Evolutionary conservation across 2,797 vertebrate genomes (phyloP).

Genomic region (Peromyscus attwateri): DNA sequence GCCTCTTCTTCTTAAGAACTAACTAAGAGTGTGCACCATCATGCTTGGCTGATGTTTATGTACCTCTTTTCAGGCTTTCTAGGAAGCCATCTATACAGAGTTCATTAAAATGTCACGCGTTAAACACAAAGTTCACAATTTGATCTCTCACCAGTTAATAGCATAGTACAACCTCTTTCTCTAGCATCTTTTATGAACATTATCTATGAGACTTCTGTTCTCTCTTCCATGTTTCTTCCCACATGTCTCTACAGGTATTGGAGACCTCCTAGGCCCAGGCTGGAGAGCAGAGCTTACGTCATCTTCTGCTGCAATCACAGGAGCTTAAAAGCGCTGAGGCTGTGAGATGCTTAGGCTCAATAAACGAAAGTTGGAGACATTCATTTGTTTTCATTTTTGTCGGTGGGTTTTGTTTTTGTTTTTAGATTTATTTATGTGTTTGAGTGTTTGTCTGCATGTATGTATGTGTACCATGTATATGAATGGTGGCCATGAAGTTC

Average conservation of each 20-base stretch:
- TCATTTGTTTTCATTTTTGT: neutral
- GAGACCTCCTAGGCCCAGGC: neutral
- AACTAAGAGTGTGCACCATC: neutral
- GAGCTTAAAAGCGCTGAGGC: neutral
- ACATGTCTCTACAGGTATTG: neutral
- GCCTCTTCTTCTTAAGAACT: neutral
- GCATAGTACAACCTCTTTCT: neutral
- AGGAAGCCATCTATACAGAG: neutral
- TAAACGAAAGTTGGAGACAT: neutral
- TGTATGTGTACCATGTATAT: neutral
- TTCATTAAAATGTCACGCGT: conserved; percentile 34
- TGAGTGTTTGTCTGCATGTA: neutral
- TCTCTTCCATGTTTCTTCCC: neutral
- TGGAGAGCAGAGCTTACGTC: neutral
- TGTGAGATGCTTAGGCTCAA: neutral
- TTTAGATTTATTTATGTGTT: neutral
- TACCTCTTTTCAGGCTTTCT: conserved; percentile 37
- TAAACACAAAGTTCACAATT: conserved; percentile 29
- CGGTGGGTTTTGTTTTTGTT: neutral
- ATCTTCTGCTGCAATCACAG: neutral
- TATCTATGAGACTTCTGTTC: neutral
- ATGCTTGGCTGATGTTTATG: neutral
- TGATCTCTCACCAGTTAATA: neutral
- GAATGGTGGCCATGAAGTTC: neutral
- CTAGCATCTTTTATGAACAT: neutral